Evolutionary conservation across 1,140 invertebrate genomes (phyloP), one percentile per base, ranked within the genome.

Genomic region (Radopholus similis): DNA sequence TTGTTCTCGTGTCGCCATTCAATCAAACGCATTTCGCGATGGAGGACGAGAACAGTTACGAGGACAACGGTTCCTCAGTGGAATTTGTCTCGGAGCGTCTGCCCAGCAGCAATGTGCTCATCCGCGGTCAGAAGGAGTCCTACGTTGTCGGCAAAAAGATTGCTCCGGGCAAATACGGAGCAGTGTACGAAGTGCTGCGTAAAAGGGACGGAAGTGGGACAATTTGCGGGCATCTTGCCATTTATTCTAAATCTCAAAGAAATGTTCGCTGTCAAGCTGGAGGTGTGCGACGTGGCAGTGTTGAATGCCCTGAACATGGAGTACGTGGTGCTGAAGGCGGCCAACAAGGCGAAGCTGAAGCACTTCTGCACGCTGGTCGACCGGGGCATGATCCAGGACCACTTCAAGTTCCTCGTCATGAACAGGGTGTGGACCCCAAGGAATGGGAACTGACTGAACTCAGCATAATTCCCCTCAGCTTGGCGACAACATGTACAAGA

Each of bases 371-470:
- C 37, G 23, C 42, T 81, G 44, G 64, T 81, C 38, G 78, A 81
- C 69, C 64, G 78, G 18, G 78, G 78, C 44, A 81, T 82, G 64
- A 81, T 81, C 21, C 72, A 81, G 60, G 76, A 71, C 13, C 78
- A 83, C 60, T 81, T 81, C 56, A 83, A 83, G 62, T 81, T 81
- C 55, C 74, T 81, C 21, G 66, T 81, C 18, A 81, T 81, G 64
- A 69, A 73, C 55, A 63, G 74, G 77, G 78, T 81, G 18, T 1
- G 15, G 32, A 11, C 0, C 8, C 8, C 11, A 9, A 28, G 26
- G 32, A 51, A 51, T 11, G 32, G 9, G 32, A 51, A 51, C 9
- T 51, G 2, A 51, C 32, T 11, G 34, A n/a, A 53, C 13, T n/a
- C n/a, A n/a, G 15, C 15, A 30, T 9, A 9, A 26, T 26, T 18